A percentile compares a stretch with the other conserved stretches of the same genome.
These are phyloP conservation scores for Peromyscus aztecus DNA, from an alignment of 2,797 vertebrate genomes.

Conservation along the genomic window DNA sequence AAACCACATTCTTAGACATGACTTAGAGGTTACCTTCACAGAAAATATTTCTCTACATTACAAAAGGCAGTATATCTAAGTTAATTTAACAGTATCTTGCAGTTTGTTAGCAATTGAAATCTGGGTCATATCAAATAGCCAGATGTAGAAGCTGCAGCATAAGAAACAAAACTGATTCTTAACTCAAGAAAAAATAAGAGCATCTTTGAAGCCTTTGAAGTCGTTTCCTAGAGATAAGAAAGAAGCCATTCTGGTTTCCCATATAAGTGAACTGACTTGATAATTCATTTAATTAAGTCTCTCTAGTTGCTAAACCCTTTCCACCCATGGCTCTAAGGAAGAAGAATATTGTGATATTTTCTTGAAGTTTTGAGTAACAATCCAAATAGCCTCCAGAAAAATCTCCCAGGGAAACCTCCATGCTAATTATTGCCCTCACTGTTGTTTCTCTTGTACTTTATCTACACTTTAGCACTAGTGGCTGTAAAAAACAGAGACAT, in stretches of 20 bases:
- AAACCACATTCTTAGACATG: slow-evolving; percentile 10
- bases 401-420: neutral
- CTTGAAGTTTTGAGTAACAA: slow-evolving; percentile 28
- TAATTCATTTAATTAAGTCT: slow-evolving; percentile 51
- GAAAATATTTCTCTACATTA: slow-evolving; percentile 14
- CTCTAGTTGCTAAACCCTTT: slow-evolving; percentile 11
- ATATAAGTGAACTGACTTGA: slow-evolving; percentile 46
- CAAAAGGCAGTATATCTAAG: slow-evolving; percentile 33
- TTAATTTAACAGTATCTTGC: slow-evolving; percentile 12
- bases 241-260: neutral
- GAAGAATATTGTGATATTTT: slow-evolving; percentile 33
- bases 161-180: neutral
- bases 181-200: neutral
- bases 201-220: neutral
- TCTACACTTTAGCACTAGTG: slow-evolving; percentile 7
- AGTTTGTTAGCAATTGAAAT: slow-evolving; percentile 19
- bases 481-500: neutral
- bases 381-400: slow-evolving; percentile 39
- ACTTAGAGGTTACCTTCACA: neutral
- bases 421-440: slow-evolving; percentile 4
- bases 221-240: neutral
- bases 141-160: slow-evolving; percentile 41
- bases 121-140: neutral
- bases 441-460: neutral
- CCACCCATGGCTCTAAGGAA: neutral